Conservation (phyloP, 2,888 invertebrate species). For the Drosophila pegasa region DNA sequence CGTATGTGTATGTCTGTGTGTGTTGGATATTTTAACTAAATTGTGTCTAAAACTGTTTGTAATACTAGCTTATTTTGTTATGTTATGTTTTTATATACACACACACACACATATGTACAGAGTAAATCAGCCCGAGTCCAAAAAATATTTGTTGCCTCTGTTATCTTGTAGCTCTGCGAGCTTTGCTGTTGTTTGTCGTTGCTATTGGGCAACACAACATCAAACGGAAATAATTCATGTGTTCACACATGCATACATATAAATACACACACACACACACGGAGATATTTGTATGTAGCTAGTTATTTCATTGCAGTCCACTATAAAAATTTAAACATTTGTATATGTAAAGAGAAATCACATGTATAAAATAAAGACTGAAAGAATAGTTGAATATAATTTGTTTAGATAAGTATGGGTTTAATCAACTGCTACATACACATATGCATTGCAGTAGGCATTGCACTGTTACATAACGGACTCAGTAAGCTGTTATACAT, state of each 20-base stretch:
- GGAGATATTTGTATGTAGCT: neutral
- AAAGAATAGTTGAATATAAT: neutral
- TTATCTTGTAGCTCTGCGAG: slow-evolving; percentile 42
- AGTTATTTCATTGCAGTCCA: neutral
- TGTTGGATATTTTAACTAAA: slow-evolving; percentile 22
- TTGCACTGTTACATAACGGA: slow-evolving; percentile 18
- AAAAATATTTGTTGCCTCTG: slow-evolving; percentile 25
- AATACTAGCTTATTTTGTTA: slow-evolving; percentile 28
- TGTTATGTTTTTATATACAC: slow-evolving; percentile 10
- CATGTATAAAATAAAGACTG: neutral
- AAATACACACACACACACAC: neutral
- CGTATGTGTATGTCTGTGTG: slow-evolving; percentile 1
- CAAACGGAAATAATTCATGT: slow-evolving; percentile 50
- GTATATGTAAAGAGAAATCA: neutral
- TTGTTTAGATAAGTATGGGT: neutral
- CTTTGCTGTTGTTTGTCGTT: slow-evolving; percentile 27
- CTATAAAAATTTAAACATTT: neutral
- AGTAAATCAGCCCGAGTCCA: slow-evolving; percentile 4
- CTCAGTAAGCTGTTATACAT: slow-evolving; percentile 19
- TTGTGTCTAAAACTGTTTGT: slow-evolving; percentile 25
- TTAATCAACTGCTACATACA: neutral
- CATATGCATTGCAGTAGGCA: neutral
- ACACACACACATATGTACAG: neutral
- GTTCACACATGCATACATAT: neutral
- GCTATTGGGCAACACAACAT: slow-evolving; percentile 40